Percentiles rank a stretch among this genome's conserved stretches.
phyloP scores from a whole-genome alignment of 2,797 vertebrate species.

The Lagodon rhomboides region DNA sequence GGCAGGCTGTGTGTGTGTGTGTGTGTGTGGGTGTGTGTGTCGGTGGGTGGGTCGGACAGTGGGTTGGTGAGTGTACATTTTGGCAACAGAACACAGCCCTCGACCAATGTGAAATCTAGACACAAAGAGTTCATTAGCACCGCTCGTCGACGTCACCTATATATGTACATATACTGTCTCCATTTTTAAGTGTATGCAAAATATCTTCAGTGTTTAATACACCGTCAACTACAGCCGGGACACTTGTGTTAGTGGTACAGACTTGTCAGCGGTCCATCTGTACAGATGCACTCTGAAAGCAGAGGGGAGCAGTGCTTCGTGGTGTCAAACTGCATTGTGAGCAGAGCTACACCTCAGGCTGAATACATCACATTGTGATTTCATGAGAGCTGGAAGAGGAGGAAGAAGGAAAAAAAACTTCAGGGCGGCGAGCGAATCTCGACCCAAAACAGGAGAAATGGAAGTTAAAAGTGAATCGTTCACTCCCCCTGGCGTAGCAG shows the following conservation, averaged over 20 bases:
- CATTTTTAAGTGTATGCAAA: constrained; percentile 43
- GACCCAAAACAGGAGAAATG: constrained; percentile 78
- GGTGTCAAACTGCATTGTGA: constrained; percentile 85
- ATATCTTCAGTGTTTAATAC: constrained; percentile 21
- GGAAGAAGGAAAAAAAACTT: constrained; percentile 66
- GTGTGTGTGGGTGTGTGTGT: constrained; percentile 68
- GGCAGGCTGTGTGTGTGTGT: constrained; percentile 58
- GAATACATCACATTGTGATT: constrained; percentile 88
- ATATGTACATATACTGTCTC: constrained; percentile 3
- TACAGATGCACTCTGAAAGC: constrained; percentile 70
- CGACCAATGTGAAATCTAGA: constrained; percentile 29
- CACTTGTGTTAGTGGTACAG: constrained; percentile 53
- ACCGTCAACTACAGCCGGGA: constrained; percentile 37
- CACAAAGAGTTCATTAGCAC: constrained; percentile 51
- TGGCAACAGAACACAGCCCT: constrained; percentile 50
- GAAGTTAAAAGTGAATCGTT: constrained; percentile 83
- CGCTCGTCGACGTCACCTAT: constrained; percentile 3
- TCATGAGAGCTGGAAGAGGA: constrained; percentile 81
- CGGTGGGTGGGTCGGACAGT: constrained; percentile 60
- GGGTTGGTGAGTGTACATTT: constrained; percentile 52
- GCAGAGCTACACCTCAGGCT: constrained; percentile 84
- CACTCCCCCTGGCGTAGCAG: constrained; percentile 77
- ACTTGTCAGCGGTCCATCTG: constrained; percentile 68
- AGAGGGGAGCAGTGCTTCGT: constrained; percentile 75
- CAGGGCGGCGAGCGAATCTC: constrained; percentile 71